These are phyloP conservation scores for Drosophila mimetica DNA, from an alignment of 2,888 invertebrate species.

Conservation along the genomic window DNA sequence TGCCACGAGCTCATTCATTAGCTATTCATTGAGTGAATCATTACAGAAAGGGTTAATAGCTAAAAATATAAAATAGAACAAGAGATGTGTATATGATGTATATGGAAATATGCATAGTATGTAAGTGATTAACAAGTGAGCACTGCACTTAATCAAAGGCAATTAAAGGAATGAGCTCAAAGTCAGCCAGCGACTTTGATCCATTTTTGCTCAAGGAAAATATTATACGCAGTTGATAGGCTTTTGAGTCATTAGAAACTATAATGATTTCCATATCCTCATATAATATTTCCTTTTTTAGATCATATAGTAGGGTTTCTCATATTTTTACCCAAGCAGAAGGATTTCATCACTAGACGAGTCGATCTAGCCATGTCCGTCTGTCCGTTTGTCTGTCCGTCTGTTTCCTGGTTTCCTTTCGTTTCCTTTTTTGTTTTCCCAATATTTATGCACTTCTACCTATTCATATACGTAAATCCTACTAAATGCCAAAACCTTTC, in stretches of 20 bases:
- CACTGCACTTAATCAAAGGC: not conserved
- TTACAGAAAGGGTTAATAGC: not conserved
- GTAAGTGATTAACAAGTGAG: not conserved
- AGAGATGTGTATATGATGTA: too few species aligned
- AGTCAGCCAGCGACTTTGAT: conserved; percentile 2
- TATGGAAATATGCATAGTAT: not conserved
- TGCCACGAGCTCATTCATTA: conserved; percentile 14
- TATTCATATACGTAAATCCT: not conserved
- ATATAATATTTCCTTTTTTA: too few species aligned
- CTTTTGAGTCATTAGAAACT: too few species aligned
- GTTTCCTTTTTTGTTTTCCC: too few species aligned
- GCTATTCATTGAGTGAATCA: conserved; percentile 24
- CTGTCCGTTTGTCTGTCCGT: too few species aligned
- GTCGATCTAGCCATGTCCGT: too few species aligned
- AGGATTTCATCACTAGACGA: too few species aligned
- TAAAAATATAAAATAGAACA: not conserved
- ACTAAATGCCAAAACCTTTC: not conserved
- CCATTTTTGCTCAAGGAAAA: conserved; percentile 1
- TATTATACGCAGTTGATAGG: not conserved
- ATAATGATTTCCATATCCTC: too few species aligned
- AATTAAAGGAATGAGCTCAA: conserved; percentile 6
- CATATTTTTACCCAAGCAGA: too few species aligned
- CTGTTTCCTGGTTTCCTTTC: too few species aligned
- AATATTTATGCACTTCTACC: not conserved
- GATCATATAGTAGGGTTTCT: too few species aligned